Evolutionary conservation across 2,888 invertebrate species (phyloP).

Genomic region (Caenorhabditis panamensis): DNA sequence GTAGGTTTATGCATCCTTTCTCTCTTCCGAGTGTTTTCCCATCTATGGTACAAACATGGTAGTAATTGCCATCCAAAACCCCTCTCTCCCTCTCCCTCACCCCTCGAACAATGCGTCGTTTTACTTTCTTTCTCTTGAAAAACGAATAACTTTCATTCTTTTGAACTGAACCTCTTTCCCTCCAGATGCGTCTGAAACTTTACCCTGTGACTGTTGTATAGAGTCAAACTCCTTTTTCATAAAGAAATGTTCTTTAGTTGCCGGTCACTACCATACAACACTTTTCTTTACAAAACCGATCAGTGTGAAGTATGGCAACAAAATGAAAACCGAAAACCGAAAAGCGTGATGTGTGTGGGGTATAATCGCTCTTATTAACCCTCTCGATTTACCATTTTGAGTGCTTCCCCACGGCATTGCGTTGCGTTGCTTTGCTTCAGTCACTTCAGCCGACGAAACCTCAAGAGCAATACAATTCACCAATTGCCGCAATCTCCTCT

Average conservation of each 20-base stretch:
- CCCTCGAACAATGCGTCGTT: conserved; percentile 49
- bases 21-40: conserved; percentile 47
- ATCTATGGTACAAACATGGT: conserved; percentile 45
- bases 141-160: conserved; percentile 32
- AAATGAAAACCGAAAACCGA: not conserved
- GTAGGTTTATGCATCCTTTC: conserved; percentile 13
- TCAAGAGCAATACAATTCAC: conserved; percentile 40
- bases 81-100: not conserved
- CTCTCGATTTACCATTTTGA: conserved; percentile 52
- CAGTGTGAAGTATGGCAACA: conserved; percentile 25
- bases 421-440: conserved; percentile 20
- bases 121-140: conserved; percentile 10
- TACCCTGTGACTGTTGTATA: conserved; percentile 20
- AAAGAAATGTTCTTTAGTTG: not conserved
- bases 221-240: conserved; percentile 46
- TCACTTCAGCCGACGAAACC: conserved; percentile 25
- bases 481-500: conserved; percentile 37
- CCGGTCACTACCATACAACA: no score
- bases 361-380: conserved; percentile 58
- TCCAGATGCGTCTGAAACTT: not conserved
- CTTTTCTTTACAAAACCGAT: conserved; percentile 15
- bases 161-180: not conserved
- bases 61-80: conserved; percentile 55
- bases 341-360: conserved; percentile 35
- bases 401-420: conserved; percentile 25